phyloP scores from a whole-genome alignment of 2,113 vertebrate species.

The Nothocercus julius region DNA sequence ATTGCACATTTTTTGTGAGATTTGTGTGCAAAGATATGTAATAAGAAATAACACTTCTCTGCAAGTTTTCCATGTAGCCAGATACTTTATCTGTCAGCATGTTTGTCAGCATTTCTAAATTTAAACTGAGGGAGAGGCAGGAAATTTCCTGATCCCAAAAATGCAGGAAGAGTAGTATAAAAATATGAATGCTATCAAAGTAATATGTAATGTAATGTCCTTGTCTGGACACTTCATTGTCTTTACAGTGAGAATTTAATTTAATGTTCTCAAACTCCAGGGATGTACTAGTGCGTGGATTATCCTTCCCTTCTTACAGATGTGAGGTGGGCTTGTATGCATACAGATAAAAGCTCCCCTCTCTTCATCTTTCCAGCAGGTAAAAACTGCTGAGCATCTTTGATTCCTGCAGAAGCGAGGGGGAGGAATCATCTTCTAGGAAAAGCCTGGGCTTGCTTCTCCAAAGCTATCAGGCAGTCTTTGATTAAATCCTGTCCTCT shows the following conservation, averaged over 20 bases:
- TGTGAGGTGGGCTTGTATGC: not conserved
- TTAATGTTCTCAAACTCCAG: not conserved
- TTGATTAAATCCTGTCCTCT: not conserved
- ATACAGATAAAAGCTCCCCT: not conserved
- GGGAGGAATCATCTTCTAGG: not conserved
- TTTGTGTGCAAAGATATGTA: not conserved
- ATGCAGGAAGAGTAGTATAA: not conserved
- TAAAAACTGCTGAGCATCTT: not conserved
- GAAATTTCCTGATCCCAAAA: not conserved
- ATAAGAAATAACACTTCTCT: not conserved
- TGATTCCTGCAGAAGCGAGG: not conserved
- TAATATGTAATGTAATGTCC: not conserved
- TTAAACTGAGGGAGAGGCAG: not conserved
- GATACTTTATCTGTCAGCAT: not conserved
- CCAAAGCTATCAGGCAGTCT: not conserved
- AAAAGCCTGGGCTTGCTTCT: not conserved
- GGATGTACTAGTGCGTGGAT: not conserved
- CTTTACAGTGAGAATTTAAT: not conserved
- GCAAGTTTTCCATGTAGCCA: not conserved
- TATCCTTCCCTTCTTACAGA: not conserved
- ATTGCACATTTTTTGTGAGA: not conserved
- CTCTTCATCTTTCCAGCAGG: not conserved
- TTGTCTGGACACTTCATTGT: not conserved
- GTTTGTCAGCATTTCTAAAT: conserved; percentile 4
- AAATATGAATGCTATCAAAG: not conserved